These are phyloP conservation scores for Scatophagus argus DNA, from an alignment of 2,113 vertebrate species.

Conservation along the genomic window DNA sequence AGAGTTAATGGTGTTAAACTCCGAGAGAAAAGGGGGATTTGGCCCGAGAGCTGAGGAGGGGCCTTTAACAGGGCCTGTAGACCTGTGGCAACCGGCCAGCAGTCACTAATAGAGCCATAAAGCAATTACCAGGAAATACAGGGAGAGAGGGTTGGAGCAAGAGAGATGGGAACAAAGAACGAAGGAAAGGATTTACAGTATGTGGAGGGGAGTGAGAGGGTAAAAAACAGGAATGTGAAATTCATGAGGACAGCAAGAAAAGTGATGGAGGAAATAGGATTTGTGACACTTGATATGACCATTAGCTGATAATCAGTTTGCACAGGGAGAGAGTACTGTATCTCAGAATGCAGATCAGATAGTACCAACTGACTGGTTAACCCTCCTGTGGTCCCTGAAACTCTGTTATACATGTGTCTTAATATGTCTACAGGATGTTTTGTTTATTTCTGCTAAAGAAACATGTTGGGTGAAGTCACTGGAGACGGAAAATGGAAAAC, in stretches of 20 bases:
- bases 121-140: constrained; percentile 78
- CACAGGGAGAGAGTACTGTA: constrained; percentile 11
- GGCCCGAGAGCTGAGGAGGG: constrained; percentile 39
- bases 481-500: constrained; percentile 32
- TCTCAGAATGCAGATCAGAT: constrained; percentile 52
- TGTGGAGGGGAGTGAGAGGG: constrained; percentile 29
- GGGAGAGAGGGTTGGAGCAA: constrained; percentile 22
- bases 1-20: constrained; percentile 77
- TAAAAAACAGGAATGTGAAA: constrained; percentile 26
- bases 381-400: constrained; percentile 17
- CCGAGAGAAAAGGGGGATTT: constrained; percentile 50
- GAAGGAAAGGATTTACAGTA: constrained; percentile 36
- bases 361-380: constrained; percentile 1
- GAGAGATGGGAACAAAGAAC: constrained; percentile 35
- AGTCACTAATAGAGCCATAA: constrained; percentile 74
- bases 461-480: neutral
- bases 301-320: constrained; percentile 66
- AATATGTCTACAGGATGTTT: constrained; percentile 47
- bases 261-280: constrained; percentile 62
- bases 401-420: constrained; percentile 8
- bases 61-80: constrained; percentile 64
- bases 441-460: constrained; percentile 39
- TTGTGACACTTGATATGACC: constrained; percentile 68
- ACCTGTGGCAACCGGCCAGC: constrained; percentile 67
- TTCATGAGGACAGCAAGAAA: constrained; percentile 52